Percentiles rank a stretch among this genome's conserved stretches.
phyloP scores from a whole-genome alignment of 1,140 invertebrate species.

The Zaprionus africanus region DNA sequence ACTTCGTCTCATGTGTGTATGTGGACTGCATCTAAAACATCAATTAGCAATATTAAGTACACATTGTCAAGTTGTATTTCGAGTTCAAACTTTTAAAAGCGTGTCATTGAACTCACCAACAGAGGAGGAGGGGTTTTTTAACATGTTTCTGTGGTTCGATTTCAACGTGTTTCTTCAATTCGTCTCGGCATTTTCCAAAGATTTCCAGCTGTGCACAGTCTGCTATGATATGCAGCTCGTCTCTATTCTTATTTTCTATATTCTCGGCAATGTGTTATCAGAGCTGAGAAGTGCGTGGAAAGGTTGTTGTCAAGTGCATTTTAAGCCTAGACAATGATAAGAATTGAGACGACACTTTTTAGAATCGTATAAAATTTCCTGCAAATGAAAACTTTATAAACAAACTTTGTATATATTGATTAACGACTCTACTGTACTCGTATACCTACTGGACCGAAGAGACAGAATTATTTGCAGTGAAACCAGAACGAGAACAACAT shows the following conservation, averaged over 20 bases:
- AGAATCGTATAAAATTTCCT: neutral
- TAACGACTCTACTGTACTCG: neutral
- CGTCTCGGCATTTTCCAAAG: constrained; percentile 12
- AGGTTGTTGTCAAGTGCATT: constrained; percentile 25
- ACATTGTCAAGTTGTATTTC: constrained; percentile 23
- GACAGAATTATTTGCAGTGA: neutral
- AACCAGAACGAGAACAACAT: neutral
- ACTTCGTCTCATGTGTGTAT: constrained; percentile 6
- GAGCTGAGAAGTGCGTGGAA: constrained; percentile 6
- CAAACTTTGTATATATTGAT: neutral
- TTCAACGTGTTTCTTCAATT: constrained; percentile 7
- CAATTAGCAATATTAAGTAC: constrained; percentile 37
- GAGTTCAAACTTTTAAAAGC: constrained; percentile 5
- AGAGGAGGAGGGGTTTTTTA: constrained; percentile 9
- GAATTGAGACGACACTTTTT: neutral
- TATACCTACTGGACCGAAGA: neutral
- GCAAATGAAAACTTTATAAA: neutral
- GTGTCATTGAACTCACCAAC: constrained; percentile 35
- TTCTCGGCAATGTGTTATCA: constrained; percentile 13
- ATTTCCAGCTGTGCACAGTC: constrained; percentile 6
- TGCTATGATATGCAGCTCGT: constrained; percentile 18
- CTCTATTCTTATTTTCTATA: neutral
- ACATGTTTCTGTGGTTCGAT: constrained; percentile 4
- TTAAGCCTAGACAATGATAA: constrained; percentile 20
- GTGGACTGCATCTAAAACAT: constrained; percentile 29